Base-by-base conservation (phyloP, 2,113 vertebrate genomes). In the Tor tambroides region DNA sequence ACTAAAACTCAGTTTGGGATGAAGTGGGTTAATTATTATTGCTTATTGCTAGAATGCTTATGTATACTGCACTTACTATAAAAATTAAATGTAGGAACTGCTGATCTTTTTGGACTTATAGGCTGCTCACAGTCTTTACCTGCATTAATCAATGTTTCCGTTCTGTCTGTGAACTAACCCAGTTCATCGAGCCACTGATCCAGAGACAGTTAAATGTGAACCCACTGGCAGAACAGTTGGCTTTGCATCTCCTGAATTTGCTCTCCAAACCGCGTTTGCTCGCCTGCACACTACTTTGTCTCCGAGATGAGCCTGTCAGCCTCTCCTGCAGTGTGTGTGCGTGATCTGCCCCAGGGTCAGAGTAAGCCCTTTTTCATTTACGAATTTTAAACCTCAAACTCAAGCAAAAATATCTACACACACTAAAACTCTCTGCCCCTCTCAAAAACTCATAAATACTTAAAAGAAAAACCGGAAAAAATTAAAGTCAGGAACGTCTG, bases 301-400 rank as follows among this genome's bases (percentile, higher is more conserved):
- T 78, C 76, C 10, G 9, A 51, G 76, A 78, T 78, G 76, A 78
- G 46, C 28, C 76, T 78, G 76, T 49, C 72, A 76, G n/a, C 41
- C 41, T 76, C 41, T 78, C 26, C 17, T 78, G 46, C n/a, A 30
- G n/a, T 17, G 38, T 76, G 75, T 51, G 75, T 54, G 75, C 5
- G 75, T 21, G 75, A 8, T 77, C 5, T 43, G 76, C 46, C 76
- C 76, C 28, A 32, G 4, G 49, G 76, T 32, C 46, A 32, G 14
- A 76, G 43, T 76, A 17, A 78, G 76, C 49, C 17, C 26, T 54
- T 78, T 78, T 54, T 78, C 46, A 30, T 54, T 32, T 54, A 78
- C 14, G 8, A 51, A 32, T 32, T 32, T 11, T 49, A 78, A 78
- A 54, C 76, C 46, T 54, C 46, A 78, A 54, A 21, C 49, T 32